Conservation (phyloP, 2,888 invertebrate genomes). For the Stegophylla sp. region DNA sequence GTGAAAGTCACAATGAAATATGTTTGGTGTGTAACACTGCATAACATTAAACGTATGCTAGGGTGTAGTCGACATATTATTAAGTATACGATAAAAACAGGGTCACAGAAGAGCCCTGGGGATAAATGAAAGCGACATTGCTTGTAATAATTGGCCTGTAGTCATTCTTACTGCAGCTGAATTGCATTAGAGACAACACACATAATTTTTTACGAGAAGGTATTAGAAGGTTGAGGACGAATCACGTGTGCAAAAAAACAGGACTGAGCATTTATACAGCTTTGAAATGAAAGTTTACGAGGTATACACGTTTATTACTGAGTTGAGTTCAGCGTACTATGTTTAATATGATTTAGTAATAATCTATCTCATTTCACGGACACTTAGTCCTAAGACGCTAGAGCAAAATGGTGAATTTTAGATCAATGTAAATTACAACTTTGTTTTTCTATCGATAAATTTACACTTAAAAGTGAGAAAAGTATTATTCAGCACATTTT, state of each 20-base stretch:
- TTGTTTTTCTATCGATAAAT: neutral
- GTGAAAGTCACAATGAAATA: slow-evolving; percentile 37
- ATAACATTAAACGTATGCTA: neutral
- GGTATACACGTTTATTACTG: neutral
- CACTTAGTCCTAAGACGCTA: neutral
- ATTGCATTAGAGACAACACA: neutral
- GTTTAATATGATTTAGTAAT: too few species aligned
- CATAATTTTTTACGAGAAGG: slow-evolving; percentile 15
- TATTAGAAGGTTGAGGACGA: slow-evolving; percentile 44
- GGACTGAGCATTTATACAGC: neutral
- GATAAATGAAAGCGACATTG: slow-evolving; percentile 56
- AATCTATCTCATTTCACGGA: too few species aligned
- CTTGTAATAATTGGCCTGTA: slow-evolving; percentile 14
- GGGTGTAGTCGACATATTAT: slow-evolving; percentile 52
- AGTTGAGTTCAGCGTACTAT: too few species aligned
- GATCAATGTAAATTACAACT: too few species aligned
- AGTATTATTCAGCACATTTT: neutral
- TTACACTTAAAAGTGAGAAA: neutral
- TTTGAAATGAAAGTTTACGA: neutral
- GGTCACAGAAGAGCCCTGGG: slow-evolving; percentile 44
- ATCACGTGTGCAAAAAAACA: neutral
- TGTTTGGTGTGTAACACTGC: neutral
- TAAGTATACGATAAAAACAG: slow-evolving; percentile 45
- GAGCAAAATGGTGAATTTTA: neutral
- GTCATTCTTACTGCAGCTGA: slow-evolving; percentile 27